Conservation (phyloP, 2,888 invertebrate genomes). For the Phorcus lineatus region DNA sequence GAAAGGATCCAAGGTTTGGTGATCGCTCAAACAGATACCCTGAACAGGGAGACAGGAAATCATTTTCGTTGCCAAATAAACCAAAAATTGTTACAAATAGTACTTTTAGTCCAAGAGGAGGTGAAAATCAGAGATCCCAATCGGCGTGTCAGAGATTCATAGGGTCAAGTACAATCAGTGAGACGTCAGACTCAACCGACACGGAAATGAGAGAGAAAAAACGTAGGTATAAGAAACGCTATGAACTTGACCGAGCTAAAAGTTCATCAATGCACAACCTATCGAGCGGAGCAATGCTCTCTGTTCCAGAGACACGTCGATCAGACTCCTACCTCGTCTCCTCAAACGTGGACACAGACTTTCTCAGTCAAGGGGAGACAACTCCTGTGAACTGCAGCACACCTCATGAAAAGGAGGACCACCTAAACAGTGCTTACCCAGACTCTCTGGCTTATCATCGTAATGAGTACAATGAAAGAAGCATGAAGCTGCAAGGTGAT, state of each 20-base stretch:
- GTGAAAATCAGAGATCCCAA: background rate
- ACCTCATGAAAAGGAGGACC: background rate
- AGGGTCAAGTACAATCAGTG: conserved; percentile 27
- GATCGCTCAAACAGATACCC: background rate
- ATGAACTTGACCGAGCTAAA: conserved; percentile 62
- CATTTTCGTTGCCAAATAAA: background rate
- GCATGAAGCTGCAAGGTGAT: background rate
- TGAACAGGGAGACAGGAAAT: background rate
- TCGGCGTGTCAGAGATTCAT: background rate
- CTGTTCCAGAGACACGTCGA: background rate
- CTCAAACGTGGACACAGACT: background rate
- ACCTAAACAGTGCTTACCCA: background rate
- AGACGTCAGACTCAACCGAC: conserved; percentile 68
- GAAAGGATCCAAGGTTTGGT: background rate
- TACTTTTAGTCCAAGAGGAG: background rate
- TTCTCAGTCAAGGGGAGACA: conserved; percentile 5
- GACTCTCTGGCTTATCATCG: background rate
- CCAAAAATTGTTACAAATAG: background rate
- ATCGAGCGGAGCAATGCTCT: conserved; percentile 29
- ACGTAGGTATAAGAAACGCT: conserved; percentile 54
- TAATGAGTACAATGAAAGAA: background rate
- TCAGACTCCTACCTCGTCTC: background rate
- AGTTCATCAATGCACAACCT: conserved; percentile 63
- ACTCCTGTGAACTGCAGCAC: background rate
- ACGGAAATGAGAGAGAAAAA: conserved; percentile 57